Evolutionary conservation across 2,113 vertebrate genomes (phyloP).

Genomic region (Tapirus terrestris): DNA sequence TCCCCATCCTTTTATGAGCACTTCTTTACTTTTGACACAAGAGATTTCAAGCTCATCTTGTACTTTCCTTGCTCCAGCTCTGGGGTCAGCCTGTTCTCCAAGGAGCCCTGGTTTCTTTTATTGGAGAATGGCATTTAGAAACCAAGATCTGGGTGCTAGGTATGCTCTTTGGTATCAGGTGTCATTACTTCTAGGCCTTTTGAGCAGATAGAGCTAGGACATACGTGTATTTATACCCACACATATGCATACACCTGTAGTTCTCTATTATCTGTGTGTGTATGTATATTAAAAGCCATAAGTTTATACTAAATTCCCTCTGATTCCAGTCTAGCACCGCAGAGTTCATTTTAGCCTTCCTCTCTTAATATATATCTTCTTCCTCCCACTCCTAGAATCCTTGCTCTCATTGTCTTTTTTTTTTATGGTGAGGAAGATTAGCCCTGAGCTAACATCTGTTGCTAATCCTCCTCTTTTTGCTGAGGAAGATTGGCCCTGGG

Average conservation of each 20-base stretch:
- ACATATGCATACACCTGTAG: fast-evolving
- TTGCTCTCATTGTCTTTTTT: background rate
- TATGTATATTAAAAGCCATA: background rate
- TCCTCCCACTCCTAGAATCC: background rate
- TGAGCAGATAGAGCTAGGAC: background rate
- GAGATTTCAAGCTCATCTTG: background rate
- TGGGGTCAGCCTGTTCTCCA: background rate
- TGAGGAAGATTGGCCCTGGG: no score
- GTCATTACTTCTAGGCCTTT: background rate
- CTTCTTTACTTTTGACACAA: background rate
- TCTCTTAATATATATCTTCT: background rate
- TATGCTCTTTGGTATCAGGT: background rate
- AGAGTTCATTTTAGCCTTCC: background rate
- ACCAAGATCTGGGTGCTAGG: background rate
- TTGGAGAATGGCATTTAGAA: background rate
- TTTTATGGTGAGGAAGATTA: no score
- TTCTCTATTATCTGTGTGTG: background rate
- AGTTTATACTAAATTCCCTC: background rate
- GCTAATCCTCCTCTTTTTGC: no score
- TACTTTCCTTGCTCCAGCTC: background rate
- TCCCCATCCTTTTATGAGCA: background rate
- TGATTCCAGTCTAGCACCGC: background rate
- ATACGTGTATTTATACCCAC: background rate
- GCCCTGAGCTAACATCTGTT: no score
- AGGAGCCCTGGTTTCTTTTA: background rate